These are phyloP conservation scores for Lithophane ornitopus DNA, from an alignment of 2,888 invertebrate genomes.

Conservation along the genomic window DNA sequence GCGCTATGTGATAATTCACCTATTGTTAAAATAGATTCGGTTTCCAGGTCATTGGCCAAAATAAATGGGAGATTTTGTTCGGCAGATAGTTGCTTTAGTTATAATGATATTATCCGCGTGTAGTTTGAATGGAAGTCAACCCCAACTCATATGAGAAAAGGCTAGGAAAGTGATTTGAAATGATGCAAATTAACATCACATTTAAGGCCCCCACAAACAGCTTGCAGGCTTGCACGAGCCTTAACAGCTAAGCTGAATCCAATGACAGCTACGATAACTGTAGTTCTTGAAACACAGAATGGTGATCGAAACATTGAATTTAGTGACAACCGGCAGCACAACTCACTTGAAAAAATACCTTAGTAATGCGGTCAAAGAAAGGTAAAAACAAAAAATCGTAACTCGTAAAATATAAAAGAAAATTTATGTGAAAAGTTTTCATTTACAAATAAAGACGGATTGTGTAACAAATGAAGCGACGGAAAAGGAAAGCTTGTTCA, in stretches of 20 bases:
- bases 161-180: background rate
- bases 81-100: background rate
- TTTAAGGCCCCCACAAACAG: no score
- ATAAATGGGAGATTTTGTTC: background rate
- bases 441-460: conserved; percentile 60
- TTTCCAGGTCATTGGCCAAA: background rate
- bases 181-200: background rate
- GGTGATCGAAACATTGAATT: background rate
- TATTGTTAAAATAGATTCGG: background rate
- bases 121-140: background rate
- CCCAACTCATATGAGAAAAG: background rate
- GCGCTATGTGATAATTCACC: no score
- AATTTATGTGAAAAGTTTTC: conserved; percentile 63
- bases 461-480: conserved; percentile 57
- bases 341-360: conserved; percentile 32
- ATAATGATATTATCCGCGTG: background rate
- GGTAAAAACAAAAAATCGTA: conserved; percentile 46
- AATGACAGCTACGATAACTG: background rate
- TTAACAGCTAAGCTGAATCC: background rate
- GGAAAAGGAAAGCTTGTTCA: conserved; percentile 52
- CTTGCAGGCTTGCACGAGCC: no score
- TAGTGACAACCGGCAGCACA: background rate
- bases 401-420: conserved; percentile 55
- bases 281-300: background rate
- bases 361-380: conserved; percentile 36